Percentiles rank a stretch among this genome's conserved stretches.
phyloP scores from a whole-genome alignment of 2,888 invertebrate genomes.

The Ceratothoa steindachneri region DNA sequence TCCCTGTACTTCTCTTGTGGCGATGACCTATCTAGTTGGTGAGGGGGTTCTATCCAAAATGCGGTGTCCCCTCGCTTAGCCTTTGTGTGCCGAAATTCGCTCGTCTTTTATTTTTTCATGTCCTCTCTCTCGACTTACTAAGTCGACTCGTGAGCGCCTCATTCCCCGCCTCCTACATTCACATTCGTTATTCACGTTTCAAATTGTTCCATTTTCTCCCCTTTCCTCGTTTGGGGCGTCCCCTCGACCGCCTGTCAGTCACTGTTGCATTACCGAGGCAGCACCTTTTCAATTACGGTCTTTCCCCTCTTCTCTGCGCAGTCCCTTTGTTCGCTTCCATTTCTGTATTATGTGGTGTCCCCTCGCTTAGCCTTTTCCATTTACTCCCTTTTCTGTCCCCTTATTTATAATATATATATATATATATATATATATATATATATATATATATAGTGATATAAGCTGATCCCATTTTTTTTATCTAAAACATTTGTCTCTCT shows the following conservation, averaged over 20 bases:
- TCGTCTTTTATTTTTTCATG: too few relatives aligned
- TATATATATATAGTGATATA: not conserved
- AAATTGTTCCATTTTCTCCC: slow-evolving; percentile 6
- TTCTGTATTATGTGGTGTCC: not conserved
- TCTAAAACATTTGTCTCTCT: too few relatives aligned
- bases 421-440: slow-evolving; percentile 10
- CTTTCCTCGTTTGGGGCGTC: slow-evolving; percentile 21
- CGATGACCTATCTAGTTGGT: too few relatives aligned
- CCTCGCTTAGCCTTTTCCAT: not conserved
- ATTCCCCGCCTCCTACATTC: not conserved
- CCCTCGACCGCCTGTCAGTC: slow-evolving; percentile 3
- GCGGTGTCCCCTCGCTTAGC: too few relatives aligned
- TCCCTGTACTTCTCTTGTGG: too few relatives aligned
- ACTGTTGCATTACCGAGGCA: slow-evolving; percentile 3
- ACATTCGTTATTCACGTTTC: not conserved
- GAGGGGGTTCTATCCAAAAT: too few relatives aligned
- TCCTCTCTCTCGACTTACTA: too few relatives aligned
- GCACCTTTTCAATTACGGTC: slow-evolving; percentile 1
- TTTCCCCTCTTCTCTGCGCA: not conserved
- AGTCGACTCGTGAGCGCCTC: too few relatives aligned
- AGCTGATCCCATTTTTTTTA: not conserved
- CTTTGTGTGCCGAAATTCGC: too few relatives aligned
- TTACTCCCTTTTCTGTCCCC: not conserved
- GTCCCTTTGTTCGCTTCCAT: not conserved
- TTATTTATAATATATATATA: slow-evolving; percentile 3